Base-by-base conservation (phyloP, 2,888 invertebrate species). In the Drosophila kuntzei region DNA sequence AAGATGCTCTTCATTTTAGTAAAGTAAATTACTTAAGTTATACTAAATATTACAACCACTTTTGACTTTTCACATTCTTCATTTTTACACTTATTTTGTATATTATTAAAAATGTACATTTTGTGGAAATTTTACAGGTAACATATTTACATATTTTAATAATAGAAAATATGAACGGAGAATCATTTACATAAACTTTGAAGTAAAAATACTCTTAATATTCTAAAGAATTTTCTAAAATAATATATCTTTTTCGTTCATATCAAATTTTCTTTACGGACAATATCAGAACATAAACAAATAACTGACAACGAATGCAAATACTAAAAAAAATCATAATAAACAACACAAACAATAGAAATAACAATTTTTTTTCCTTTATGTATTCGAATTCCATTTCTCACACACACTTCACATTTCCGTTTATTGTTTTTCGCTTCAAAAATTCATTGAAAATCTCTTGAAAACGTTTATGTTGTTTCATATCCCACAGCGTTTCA, bases 261-360 rank as follows among this genome's bases (percentile, higher is more conserved):
- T n/a, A n/a, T n/a, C n/a, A n/a, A n/a, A n/a, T n/a, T n/a, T n/a
- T n/a, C n/a, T n/a, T n/a, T n/a, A n/a, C n/a, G 11, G 71, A 47
- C 75, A 75, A 67, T 46, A 58, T 39, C 39, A 43, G 7, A 44
- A 20, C 43, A 53, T 74, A 66, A 75, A 50, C 70, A 70, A 66
- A 70, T 63, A 65, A 51, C 55, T n/a, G 51, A 47, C 12, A 25
- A n/a, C 55, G 29, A 53, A 63, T 12, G 47, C 55, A 49, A 34
- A 47, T 14, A 54, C 57, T n/a, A 25, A 25, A 25, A 9, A 27
- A 60, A 70, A 70, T 65, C 61, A 60, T 59, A 72, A 72, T 72
- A 67, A 72, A 41, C 59, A 65, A 41, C 60, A 29, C 16, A 9
- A 20, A 37, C 57, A 39, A 44, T 27, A 50, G 39, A 36, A 46